Percentiles rank a stretch among this genome's conserved stretches.
Evolutionary conservation across 2,888 invertebrate species (phyloP).

Genomic region (Ochropacha duplaris): DNA sequence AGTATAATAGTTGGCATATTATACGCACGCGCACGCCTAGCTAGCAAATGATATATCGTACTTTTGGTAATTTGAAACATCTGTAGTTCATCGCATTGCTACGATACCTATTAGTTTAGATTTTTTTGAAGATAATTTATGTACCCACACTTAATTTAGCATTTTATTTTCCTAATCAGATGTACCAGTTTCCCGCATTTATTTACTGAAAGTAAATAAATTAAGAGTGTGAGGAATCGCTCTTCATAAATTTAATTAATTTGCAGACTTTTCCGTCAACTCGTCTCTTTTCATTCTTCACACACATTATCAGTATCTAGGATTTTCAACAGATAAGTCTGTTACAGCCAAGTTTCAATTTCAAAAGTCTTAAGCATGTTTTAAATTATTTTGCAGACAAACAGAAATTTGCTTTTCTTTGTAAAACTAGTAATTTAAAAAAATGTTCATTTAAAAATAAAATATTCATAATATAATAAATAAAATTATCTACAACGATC

Average conservation of each 20-base stretch:
- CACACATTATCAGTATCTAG: not conserved
- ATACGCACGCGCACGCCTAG: not conserved
- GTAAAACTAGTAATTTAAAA: too few species aligned
- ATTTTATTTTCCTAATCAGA: not conserved
- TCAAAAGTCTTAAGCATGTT: not conserved
- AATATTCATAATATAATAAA: too few species aligned
- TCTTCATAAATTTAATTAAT: not conserved
- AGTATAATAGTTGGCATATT: not conserved
- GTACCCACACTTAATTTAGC: not conserved
- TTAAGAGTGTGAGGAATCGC: not conserved
- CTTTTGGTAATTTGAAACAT: slow-evolving; percentile 10
- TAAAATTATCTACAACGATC: too few species aligned
- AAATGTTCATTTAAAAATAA: too few species aligned
- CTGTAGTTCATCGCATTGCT: slow-evolving; percentile 5
- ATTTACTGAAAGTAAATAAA: too few species aligned
- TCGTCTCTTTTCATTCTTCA: not conserved
- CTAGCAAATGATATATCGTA: slow-evolving; percentile 5
- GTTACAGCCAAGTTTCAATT: not conserved
- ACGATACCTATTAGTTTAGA: not conserved
- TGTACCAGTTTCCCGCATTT: too few species aligned
- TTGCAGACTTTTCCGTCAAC: not conserved
- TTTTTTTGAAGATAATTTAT: too few species aligned
- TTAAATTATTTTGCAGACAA: too few species aligned
- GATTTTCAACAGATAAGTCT: not conserved
- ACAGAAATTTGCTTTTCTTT: too few species aligned